Conservation (phyloP, 2,888 invertebrate species). For the Leptinotarsa haldemani region DNA sequence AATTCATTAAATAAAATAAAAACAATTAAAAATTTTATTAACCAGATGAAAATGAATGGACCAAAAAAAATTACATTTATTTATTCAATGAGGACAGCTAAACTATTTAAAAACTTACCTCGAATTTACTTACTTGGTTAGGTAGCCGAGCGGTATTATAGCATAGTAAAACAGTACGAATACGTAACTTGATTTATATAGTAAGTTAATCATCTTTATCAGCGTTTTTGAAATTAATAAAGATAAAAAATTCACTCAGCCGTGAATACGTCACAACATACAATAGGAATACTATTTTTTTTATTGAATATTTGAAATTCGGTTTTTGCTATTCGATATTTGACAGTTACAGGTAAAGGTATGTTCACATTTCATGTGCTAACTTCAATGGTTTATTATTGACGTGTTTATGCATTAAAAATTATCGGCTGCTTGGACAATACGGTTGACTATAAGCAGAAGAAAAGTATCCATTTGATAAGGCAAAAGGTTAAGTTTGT, state of each 20-base stretch:
- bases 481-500: too few relatives aligned
- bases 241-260: constrained; percentile 33
- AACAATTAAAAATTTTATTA: constrained; percentile 13
- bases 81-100: constrained; percentile 4
- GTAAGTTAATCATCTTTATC: constrained; percentile 61
- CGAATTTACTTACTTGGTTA: constrained; percentile 63
- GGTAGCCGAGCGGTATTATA: constrained; percentile 62
- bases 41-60: constrained; percentile 4
- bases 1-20: constrained; percentile 4
- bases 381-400: too few relatives aligned
- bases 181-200: constrained; percentile 60
- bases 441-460: too few relatives aligned
- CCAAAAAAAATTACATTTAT: constrained; percentile 4
- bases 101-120: constrained; percentile 46
- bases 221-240: constrained; percentile 32
- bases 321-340: background rate
- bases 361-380: background rate
- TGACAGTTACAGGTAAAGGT: background rate
- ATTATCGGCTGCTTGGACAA: too few relatives aligned
- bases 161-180: constrained; percentile 63
- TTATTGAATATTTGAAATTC: constrained; percentile 5
- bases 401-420: too few relatives aligned
- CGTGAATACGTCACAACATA: constrained; percentile 38
- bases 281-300: background rate
- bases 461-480: too few relatives aligned